Conservation (phyloP, 2,113 vertebrate genomes). For the Anhinga rufa region DNA sequence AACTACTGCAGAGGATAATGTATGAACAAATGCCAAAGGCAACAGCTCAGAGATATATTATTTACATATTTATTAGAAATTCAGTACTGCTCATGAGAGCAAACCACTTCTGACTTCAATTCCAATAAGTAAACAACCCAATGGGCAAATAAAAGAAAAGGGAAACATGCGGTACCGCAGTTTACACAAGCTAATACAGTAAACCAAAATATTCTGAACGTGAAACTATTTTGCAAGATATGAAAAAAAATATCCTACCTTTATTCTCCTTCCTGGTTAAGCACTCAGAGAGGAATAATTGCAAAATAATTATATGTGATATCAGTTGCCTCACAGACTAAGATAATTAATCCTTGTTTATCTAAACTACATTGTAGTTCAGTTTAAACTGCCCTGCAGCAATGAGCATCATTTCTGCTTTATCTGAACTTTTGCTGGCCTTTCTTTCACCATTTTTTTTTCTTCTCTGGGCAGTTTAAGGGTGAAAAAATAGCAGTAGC, state of each 20-base stretch:
- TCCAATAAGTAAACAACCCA: conserved; percentile 84
- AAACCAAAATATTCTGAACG: conserved; percentile 54
- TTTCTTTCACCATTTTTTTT: not conserved
- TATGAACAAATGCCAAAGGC: conserved; percentile 31
- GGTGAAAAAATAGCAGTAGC: not conserved
- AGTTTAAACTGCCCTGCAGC: conserved; percentile 48
- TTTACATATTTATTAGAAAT: conserved; percentile 88
- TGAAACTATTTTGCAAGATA: conserved; percentile 52
- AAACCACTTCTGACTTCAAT: conserved; percentile 75
- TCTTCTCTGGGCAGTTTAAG: not conserved
- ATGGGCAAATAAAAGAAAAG: conserved; percentile 68
- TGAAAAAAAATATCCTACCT: not conserved
- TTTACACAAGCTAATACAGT: conserved; percentile 46
- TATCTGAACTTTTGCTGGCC: conserved; percentile 22
- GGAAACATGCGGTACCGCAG: conserved; percentile 61
- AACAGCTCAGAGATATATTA: conserved; percentile 60
- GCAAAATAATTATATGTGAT: conserved; percentile 71
- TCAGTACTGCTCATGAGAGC: conserved; percentile 65
- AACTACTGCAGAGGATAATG: not conserved
- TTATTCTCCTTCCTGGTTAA: conserved; percentile 52
- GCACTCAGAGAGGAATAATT: conserved; percentile 54
- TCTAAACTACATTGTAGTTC: conserved; percentile 48
- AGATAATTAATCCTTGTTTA: conserved; percentile 72
- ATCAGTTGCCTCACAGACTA: conserved; percentile 61
- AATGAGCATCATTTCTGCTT: conserved; percentile 18